These are phyloP conservation scores for Platycercus adscitus DNA, from an alignment of 2,113 vertebrate species.

Conservation along the genomic window DNA sequence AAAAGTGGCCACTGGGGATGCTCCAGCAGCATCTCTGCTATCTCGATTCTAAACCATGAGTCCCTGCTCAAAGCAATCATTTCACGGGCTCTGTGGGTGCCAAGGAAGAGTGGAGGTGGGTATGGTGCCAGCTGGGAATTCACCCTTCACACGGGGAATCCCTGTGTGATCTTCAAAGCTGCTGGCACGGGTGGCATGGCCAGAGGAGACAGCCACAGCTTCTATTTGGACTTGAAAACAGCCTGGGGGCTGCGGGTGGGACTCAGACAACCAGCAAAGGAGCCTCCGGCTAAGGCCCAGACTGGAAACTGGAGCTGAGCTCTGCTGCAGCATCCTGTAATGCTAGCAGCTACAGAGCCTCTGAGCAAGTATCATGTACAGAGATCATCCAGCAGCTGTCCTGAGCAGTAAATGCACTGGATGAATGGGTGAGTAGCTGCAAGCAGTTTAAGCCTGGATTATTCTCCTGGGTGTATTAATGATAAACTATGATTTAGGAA, in stretches of 20 bases:
- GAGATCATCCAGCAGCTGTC: neutral
- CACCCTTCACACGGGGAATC: constrained; percentile 9
- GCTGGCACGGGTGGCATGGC: neutral
- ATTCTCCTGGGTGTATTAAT: neutral
- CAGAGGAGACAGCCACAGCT: neutral
- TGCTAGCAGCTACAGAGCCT: neutral
- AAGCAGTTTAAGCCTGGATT: neutral
- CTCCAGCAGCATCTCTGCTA: neutral
- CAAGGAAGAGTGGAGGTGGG: neutral
- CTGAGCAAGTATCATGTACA: neutral
- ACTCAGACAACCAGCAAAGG: neutral
- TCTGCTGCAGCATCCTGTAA: neutral
- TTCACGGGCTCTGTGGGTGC: neutral
- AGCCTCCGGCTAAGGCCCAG: neutral
- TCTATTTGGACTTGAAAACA: neutral
- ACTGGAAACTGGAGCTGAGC: neutral
- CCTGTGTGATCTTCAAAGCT: neutral
- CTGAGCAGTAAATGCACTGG: neutral
- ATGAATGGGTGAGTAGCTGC: neutral
- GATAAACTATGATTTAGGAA: neutral
- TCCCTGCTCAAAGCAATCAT: neutral
- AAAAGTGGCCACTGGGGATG: neutral
- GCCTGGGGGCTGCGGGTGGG: neutral
- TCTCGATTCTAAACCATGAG: neutral
- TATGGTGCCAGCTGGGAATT: constrained; percentile 48